Base-by-base conservation (phyloP, 2,797 vertebrate species). In the Apogon hyalosoma region DNA sequence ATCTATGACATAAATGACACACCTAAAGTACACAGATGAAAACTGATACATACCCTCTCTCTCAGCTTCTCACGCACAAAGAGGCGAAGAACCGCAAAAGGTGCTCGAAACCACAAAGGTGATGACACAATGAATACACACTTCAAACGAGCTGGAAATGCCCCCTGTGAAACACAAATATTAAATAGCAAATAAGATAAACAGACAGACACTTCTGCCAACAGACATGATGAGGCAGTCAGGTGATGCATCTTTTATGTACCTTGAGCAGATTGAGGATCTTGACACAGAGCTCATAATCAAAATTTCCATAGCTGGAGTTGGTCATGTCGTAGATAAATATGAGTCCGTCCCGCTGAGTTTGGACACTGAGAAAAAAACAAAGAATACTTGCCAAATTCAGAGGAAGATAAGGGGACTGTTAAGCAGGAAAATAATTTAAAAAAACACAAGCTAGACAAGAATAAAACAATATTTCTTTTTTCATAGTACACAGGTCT, bases 241-340 rank as follows among this genome's bases (percentile, higher is more conserved):
- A 50, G 28, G 59, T 28, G 21, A 53, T 11, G 47, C 14, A 63
- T 4, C 6, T 31, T 28, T 36, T 46, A 58, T 48, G 86, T 88
- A 96, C 95, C 94, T 96, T 96, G 39, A 96, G 93, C 53, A 96
- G 92, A 90, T 95, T 93, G 54, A 96, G 90, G 64, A 96, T 96
- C 90, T 96, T 96, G 73, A 95, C 95, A 81, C 95, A 95, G 46
- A 96, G 93, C 33, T 95, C 95, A 59, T 96, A 96, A 87, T 96
- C 95, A 88, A 96, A 96, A 88, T 96, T 95, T 66, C 87, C 87
- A 51, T 96, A 96, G 47, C 87, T 93, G 58, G 95, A 96, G 86
- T 93, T 94, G 67, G 95, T 95, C 95, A 96, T 96, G 87, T 96
- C 95, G 63, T 96, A 95, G 89, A 96, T 95, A 86, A 96, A 96